Conservation (phyloP, 2,888 invertebrate species). For the Apamea monoglypha region DNA sequence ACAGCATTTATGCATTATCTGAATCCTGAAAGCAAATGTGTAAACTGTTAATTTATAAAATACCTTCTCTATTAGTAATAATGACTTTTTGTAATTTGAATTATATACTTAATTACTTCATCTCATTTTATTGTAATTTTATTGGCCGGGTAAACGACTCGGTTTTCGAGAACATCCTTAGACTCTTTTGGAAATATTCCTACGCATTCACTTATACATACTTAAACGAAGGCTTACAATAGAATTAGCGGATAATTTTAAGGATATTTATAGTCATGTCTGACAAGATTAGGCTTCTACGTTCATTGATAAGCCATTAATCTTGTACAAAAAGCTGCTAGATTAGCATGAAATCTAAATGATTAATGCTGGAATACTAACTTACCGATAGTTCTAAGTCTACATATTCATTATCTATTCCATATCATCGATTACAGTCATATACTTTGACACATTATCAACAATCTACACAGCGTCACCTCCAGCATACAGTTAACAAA, state of each 20-base stretch:
- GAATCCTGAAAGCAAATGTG: not conserved
- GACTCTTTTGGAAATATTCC: not conserved
- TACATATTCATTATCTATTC: not conserved
- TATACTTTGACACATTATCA: not conserved
- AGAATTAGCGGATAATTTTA: conserved; percentile 8
- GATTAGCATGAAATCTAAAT: not conserved
- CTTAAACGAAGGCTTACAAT: conserved; percentile 2
- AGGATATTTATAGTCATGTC: conserved; percentile 10
- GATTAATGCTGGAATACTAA: too few species aligned
- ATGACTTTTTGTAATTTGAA: not conserved
- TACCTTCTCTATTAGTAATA: not conserved
- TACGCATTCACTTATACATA: not conserved
- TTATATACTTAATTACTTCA: not conserved
- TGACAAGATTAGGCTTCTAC: not conserved
- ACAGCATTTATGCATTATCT: not conserved
- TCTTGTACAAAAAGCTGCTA: not conserved
- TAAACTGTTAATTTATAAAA: not conserved
- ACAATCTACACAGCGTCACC: not conserved
- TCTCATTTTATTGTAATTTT: conserved; percentile 16
- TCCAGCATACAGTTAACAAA: conserved; percentile 4
- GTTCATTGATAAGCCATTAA: not conserved
- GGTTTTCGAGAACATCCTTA: not conserved
- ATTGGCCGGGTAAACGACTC: not conserved
- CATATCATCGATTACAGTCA: not conserved
- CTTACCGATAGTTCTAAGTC: not conserved